These are phyloP conservation scores for Lysiphlebus fabarum DNA, from an alignment of 1,140 invertebrate genomes.

Conservation along the genomic window DNA sequence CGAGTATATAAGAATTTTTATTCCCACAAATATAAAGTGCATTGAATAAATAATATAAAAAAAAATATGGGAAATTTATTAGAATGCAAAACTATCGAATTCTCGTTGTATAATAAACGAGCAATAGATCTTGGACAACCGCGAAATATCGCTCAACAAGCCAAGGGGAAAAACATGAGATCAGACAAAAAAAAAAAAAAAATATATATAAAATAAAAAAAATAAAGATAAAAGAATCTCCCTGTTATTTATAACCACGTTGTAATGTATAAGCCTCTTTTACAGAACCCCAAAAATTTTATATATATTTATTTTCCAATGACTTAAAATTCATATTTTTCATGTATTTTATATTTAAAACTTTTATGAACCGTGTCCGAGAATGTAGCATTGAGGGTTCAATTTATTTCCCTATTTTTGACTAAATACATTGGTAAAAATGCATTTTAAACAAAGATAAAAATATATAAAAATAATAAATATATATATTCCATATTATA, in stretches of 20 bases:
- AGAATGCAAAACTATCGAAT: slow-evolving; percentile 19
- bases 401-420: slow-evolving; percentile 15
- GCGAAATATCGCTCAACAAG: slow-evolving; percentile 16
- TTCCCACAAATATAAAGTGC: not conserved
- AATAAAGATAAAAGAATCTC: too few relatives aligned
- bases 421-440: slow-evolving; percentile 21
- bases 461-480: slow-evolving; percentile 4
- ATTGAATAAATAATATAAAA: slow-evolving; percentile 6
- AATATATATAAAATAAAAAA: slow-evolving; percentile 7
- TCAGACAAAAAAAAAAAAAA: not conserved
- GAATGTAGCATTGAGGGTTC: slow-evolving; percentile 17
- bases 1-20: not conserved
- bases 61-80: slow-evolving; percentile 14
- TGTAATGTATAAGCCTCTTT: slow-evolving; percentile 16
- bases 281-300: slow-evolving; percentile 9
- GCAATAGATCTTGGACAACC: slow-evolving; percentile 19
- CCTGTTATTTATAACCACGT: slow-evolving; percentile 24
- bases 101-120: not conserved
- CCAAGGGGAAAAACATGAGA: not conserved
- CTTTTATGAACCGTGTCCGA: slow-evolving; percentile 53
- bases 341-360: slow-evolving; percentile 52
- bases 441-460: not conserved
- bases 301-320: not conserved
- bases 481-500: not conserved
- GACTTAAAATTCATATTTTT: slow-evolving; percentile 42